A percentile compares a stretch with the other conserved stretches of the same genome.
Conservation (phyloP, 2,797 vertebrate genomes). For the Natrix natrix region DNA sequence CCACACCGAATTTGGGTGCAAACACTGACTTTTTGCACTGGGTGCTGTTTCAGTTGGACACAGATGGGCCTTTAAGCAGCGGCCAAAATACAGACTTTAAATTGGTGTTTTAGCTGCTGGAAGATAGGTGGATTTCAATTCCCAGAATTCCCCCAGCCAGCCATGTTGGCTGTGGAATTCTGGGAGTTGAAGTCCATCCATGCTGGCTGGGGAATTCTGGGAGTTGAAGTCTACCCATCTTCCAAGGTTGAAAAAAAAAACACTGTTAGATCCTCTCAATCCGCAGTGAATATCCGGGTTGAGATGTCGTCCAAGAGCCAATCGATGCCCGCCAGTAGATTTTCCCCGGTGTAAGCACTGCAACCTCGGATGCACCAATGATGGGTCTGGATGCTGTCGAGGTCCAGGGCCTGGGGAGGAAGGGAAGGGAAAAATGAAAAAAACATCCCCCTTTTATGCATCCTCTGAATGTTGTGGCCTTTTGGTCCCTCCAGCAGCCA, state of each 20-base stretch:
- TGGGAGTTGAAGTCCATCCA: too few relatives aligned
- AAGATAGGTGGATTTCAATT: neutral
- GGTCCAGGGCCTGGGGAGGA: slow-evolving; percentile 74
- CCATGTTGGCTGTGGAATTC: too few relatives aligned
- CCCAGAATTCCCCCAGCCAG: neutral
- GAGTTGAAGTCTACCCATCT: neutral
- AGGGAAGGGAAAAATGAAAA: neutral
- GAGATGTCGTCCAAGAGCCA: slow-evolving; percentile 89
- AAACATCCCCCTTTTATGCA: fast-evolving
- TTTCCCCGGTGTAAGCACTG: slow-evolving; percentile 87
- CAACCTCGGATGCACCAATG: slow-evolving; percentile 90
- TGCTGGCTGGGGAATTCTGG: neutral
- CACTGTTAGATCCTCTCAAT: slow-evolving; percentile 64
- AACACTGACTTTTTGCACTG: neutral
- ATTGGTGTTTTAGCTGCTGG: neutral
- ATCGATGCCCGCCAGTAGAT: slow-evolving; percentile 82
- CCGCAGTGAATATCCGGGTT: slow-evolving; percentile 82
- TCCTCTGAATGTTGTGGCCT: neutral
- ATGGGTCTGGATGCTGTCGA: slow-evolving; percentile 84
- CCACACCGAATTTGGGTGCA: neutral
- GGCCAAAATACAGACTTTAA: neutral
- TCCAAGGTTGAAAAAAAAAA: neutral
- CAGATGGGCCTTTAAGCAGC: neutral
- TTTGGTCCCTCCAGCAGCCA: too few relatives aligned
- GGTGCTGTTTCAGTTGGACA: neutral